phyloP scores from a whole-genome alignment of 2,888 invertebrate species.

The Athalia rosae region DNA sequence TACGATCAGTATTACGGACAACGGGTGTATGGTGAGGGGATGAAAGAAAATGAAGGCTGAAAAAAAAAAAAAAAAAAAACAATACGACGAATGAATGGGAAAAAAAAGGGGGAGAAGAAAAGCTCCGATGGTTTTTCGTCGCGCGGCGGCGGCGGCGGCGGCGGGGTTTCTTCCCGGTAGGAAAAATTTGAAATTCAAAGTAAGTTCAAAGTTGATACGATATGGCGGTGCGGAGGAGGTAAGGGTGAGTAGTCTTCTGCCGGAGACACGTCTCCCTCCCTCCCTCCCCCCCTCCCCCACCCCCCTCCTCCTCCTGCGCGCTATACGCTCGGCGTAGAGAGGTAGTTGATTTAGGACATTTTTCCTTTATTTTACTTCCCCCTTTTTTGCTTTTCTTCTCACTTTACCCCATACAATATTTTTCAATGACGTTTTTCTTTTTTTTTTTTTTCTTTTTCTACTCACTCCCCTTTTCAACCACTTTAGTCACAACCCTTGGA shows the following conservation, averaged over 20 bases:
- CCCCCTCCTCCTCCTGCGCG: too few species aligned
- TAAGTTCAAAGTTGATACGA: conserved; percentile 37
- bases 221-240: background rate
- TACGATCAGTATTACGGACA: too few species aligned
- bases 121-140: too few species aligned
- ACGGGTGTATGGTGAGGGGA: too few species aligned
- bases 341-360: conserved; percentile 16
- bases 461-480: conserved; percentile 1
- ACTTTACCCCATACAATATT: background rate
- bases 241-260: background rate
- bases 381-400: background rate
- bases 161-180: background rate
- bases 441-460: background rate
- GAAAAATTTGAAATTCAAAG: conserved; percentile 42
- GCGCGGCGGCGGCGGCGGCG: too few species aligned
- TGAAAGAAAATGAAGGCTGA: too few species aligned
- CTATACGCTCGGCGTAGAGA: background rate
- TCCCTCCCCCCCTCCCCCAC: too few species aligned
- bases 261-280: conserved; percentile 21
- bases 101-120: too few species aligned
- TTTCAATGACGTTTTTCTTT: background rate
- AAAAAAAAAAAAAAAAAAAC: too few species aligned
- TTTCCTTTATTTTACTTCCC: background rate
- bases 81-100: too few species aligned
- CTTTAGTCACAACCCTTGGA: conserved; percentile 32